Percentiles rank a stretch among this genome's conserved stretches.
phyloP scores from a whole-genome alignment of 2,888 invertebrate species.

The Rotaria magnacalcarata region DNA sequence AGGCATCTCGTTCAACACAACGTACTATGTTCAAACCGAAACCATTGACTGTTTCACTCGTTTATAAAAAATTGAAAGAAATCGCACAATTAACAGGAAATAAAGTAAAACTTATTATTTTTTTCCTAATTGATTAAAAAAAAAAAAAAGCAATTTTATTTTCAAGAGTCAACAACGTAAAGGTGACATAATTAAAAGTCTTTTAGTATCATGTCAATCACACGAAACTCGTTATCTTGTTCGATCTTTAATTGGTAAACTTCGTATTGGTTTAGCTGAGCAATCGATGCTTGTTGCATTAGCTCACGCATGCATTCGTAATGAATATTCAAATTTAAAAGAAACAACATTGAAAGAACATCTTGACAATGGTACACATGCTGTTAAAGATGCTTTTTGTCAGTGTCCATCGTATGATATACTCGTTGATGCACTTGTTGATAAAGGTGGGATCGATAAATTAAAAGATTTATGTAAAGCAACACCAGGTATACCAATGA shows the following conservation, averaged over 20 bases:
- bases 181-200: constrained; percentile 79
- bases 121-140: neutral
- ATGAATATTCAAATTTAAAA: constrained; percentile 43
- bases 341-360: constrained; percentile 70
- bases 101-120: constrained; percentile 61
- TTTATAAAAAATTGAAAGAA: constrained; percentile 77
- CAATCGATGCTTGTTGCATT: constrained; percentile 85
- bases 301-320: constrained; percentile 69
- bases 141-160: constrained; percentile 26
- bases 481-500: constrained; percentile 79
- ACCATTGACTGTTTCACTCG: constrained; percentile 69
- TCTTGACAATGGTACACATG: constrained; percentile 71
- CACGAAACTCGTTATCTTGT: constrained; percentile 81
- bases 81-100: constrained; percentile 80
- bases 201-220: constrained; percentile 83
- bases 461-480: constrained; percentile 77
- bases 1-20: constrained; percentile 66
- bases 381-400: constrained; percentile 86
- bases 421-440: constrained; percentile 75
- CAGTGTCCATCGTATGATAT: constrained; percentile 89
- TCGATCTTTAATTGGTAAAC: constrained; percentile 82
- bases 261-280: constrained; percentile 91
- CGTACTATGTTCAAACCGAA: constrained; percentile 80
- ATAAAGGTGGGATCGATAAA: constrained; percentile 68
- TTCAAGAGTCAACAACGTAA: constrained; percentile 65